phyloP scores from a whole-genome alignment of 2,113 vertebrate species.

The Pseudopipra pipra region DNA sequence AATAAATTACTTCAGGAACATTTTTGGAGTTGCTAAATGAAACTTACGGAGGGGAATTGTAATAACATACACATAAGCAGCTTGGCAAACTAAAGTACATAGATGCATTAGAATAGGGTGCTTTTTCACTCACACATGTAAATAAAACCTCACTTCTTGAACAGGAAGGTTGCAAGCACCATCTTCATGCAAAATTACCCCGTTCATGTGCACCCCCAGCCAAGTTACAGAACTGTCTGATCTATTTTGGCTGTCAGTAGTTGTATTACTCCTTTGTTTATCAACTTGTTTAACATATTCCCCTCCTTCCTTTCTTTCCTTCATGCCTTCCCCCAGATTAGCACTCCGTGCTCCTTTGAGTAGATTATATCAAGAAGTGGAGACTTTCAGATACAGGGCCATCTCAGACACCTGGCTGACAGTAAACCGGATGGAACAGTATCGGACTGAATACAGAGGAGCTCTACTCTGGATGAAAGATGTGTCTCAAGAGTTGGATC shows the following conservation, averaged over 20 bases:
- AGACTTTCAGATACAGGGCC: conserved; percentile 93
- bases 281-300: not conserved
- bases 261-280: not conserved
- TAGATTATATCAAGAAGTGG: conserved; percentile 94
- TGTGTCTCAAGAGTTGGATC: conserved; percentile 96
- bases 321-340: conserved; percentile 69
- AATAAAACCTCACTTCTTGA: not conserved
- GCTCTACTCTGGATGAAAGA: conserved; percentile 99
- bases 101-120: not conserved
- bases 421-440: conserved; percentile 95
- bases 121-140: not conserved
- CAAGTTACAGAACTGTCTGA: not conserved
- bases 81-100: not conserved
- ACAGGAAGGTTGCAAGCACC: not conserved
- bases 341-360: conserved; percentile 87
- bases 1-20: not conserved
- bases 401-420: conserved; percentile 98
- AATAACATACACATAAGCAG: not conserved
- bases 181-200: not conserved
- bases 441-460: conserved; percentile 91
- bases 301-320: not conserved
- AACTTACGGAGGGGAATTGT: not conserved
- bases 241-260: not conserved
- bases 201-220: not conserved
- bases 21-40: not conserved